phyloP scores from a whole-genome alignment of 2,113 vertebrate genomes.

The Syngnathoides biaculeatus region DNA sequence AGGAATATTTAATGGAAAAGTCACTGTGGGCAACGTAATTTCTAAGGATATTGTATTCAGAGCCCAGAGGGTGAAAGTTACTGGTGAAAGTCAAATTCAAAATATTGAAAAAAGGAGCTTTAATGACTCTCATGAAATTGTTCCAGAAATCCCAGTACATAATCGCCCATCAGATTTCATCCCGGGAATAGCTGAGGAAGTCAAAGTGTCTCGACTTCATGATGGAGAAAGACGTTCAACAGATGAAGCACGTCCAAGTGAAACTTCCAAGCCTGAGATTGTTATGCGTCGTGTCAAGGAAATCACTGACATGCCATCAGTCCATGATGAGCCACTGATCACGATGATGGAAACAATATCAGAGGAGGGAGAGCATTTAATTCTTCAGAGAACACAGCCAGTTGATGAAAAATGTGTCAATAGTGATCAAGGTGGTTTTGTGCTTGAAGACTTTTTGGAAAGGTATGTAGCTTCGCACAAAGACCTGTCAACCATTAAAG shows the following conservation, averaged over 20 bases:
- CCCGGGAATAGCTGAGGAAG: background rate
- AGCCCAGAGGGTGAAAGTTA: slow-evolving; percentile 6
- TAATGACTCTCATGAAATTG: background rate
- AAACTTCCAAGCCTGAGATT: slow-evolving; percentile 5
- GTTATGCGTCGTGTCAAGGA: background rate
- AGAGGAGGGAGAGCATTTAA: background rate
- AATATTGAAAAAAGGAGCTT: background rate
- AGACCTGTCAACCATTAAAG: slow-evolving; percentile 1
- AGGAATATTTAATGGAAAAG: background rate
- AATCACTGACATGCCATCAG: slow-evolving; percentile 3
- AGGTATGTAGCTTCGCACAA: background rate
- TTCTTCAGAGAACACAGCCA: background rate
- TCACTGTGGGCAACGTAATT: background rate
- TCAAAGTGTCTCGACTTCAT: background rate
- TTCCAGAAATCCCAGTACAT: slow-evolving; percentile 1
- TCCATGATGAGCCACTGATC: background rate
- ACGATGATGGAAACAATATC: slow-evolving; percentile 17
- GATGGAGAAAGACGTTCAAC: slow-evolving; percentile 11
- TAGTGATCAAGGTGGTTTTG: background rate
- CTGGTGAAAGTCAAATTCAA: background rate
- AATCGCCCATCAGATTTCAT: background rate
- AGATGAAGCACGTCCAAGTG: background rate
- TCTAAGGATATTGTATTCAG: background rate
- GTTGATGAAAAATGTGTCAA: slow-evolving; percentile 1
- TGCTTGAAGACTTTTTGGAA: slow-evolving; percentile 1